These are phyloP conservation scores for Ophiodon elongatus DNA, from an alignment of 2,113 vertebrate genomes.

Conservation along the genomic window DNA sequence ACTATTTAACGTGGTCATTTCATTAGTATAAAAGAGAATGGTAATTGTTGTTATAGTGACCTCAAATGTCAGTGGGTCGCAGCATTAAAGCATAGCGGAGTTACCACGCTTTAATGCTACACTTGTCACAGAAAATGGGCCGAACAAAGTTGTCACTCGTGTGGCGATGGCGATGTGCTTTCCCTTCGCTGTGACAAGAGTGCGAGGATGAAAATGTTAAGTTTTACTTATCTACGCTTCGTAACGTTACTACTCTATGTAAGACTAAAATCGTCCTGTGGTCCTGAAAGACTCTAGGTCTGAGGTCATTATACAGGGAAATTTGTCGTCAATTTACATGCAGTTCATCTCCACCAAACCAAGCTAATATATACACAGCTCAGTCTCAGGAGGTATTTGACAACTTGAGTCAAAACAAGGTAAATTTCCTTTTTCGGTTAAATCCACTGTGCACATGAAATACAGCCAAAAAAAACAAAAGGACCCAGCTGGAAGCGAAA, in stretches of 20 bases:
- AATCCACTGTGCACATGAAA: slow-evolving; percentile 46
- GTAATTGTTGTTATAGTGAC: background rate
- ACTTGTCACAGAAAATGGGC: too few species aligned
- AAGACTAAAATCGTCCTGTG: background rate
- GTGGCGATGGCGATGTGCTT: background rate
- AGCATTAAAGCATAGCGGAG: background rate
- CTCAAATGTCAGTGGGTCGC: background rate
- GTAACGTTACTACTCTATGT: background rate
- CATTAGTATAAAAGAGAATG: background rate
- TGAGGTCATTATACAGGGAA: background rate
- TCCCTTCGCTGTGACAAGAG: too few species aligned
- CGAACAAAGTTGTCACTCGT: too few species aligned
- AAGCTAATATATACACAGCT: slow-evolving; percentile 9
- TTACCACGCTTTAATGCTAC: background rate
- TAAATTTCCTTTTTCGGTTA: slow-evolving; percentile 27
- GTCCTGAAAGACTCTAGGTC: background rate
- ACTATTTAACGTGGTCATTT: background rate
- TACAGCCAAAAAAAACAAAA: slow-evolving; percentile 52
- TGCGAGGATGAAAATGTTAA: too few species aligned
- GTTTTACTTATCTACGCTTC: too few species aligned
- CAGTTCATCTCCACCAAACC: background rate
- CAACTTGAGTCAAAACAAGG: slow-evolving; percentile 38
- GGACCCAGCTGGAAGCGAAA: slow-evolving; percentile 58
- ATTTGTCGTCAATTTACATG: slow-evolving; percentile 26
- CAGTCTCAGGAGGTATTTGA: slow-evolving; percentile 32